A percentile compares a stretch with the other conserved stretches of the same genome.
Conservation (phyloP, 2,113 vertebrate genomes). For the Nibea coibor region DNA sequence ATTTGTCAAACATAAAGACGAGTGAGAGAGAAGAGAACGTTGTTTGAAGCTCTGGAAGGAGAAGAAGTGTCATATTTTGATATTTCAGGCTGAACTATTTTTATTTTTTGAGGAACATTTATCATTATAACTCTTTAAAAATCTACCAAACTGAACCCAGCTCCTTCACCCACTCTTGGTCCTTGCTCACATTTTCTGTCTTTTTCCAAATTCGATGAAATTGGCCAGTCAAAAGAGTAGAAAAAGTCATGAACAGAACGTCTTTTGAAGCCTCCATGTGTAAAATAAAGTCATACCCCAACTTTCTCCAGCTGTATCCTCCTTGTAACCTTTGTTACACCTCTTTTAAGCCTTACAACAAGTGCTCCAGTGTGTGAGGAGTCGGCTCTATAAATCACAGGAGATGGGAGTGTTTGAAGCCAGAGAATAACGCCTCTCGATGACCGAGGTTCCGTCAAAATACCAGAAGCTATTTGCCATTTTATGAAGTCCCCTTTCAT, state of each 20-base stretch:
- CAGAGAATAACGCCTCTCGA: neutral
- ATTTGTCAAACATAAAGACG: neutral
- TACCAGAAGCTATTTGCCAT: constrained; percentile 15
- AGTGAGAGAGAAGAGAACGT: neutral
- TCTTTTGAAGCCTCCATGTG: neutral
- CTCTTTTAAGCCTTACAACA: neutral
- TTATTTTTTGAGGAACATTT: neutral
- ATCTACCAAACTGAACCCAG: neutral
- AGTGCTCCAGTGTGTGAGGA: neutral
- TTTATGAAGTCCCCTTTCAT: constrained; percentile 27
- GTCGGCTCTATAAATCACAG: neutral
- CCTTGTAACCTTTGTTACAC: neutral
- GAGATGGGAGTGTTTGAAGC: neutral
- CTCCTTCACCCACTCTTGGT: neutral
- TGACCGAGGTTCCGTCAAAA: constrained; percentile 29
- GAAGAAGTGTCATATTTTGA: neutral
- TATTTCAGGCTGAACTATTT: neutral
- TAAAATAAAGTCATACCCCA: neutral
- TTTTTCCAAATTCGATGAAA: neutral
- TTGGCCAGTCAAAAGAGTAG: neutral
- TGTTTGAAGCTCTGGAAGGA: neutral
- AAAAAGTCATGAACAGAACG: neutral
- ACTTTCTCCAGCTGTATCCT: no score
- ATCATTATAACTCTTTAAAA: neutral
- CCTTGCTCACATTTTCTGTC: neutral